Evolutionary conservation across 2,113 vertebrate genomes (phyloP).

Genomic region (Puma concolor): DNA sequence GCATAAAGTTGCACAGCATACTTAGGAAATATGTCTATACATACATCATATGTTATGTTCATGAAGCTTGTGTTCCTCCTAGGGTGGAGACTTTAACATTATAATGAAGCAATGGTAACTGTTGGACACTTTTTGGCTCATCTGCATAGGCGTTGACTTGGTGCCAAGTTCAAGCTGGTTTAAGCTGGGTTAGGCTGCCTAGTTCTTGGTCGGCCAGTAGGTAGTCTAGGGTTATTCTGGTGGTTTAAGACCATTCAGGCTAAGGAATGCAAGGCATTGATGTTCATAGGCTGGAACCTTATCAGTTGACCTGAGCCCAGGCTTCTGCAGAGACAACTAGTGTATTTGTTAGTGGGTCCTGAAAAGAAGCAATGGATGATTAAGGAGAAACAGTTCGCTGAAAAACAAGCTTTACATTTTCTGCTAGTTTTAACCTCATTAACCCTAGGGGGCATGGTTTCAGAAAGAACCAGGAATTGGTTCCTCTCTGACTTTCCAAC

Average conservation of each 20-base stretch:
- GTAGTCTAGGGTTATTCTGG: not conserved
- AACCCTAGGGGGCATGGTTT: not conserved
- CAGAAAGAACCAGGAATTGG: not conserved
- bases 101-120: not conserved
- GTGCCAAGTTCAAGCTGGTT: not conserved
- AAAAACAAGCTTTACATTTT: not conserved
- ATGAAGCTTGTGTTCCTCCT: not conserved
- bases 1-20: not conserved
- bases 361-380: not conserved
- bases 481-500: not conserved
- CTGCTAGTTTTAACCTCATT: not conserved
- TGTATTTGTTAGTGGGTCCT: not conserved
- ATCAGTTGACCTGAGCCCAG: not conserved
- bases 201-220: not conserved
- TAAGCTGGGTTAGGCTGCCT: not conserved
- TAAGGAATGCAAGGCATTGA: not conserved
- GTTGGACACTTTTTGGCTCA: not conserved
- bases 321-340: not conserved
- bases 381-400: not conserved
- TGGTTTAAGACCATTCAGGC: not conserved
- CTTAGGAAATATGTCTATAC: too few species aligned
- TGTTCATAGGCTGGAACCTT: not conserved
- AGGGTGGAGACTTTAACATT: not conserved
- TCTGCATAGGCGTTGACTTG: not conserved
- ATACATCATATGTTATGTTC: not conserved